Evolutionary conservation across 2,797 vertebrate species (phyloP), one percentile per base, ranked within the genome.

Genomic region (Hylomyscus alleni): DNA sequence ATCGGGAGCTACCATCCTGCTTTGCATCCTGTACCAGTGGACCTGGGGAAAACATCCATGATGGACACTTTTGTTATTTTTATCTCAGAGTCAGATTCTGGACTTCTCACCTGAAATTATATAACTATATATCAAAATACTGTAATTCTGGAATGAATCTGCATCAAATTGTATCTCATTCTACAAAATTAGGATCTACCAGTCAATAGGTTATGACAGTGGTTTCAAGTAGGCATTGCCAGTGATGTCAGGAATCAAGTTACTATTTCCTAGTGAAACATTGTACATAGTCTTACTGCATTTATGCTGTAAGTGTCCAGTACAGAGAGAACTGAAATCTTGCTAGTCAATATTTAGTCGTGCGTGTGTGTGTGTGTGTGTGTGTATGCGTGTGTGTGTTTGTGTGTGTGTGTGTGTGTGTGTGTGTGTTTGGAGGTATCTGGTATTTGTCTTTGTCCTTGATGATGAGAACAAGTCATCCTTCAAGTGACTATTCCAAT

Each of bases 381-480:
- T 60, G 13, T 17, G 50, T 58, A 11, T 37, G 4, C 47, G 20
- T 6, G 37, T 58, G 6, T 12, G 24, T 40, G 8, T 81, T 10
- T n/a, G 5, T 58, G 54, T 26, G 20, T 81, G 52, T 40, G 22
- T 58, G 56, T 60, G 13, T 17, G 50, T 58, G 20, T 37, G 4
- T 58, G n/a, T 60, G 34, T 37, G 17, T 81, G 78, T n/a, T 6
- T 29, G 4, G 4, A 24, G 13, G 47, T 92, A 95, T 97, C 84
- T 50, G 26, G 26, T 62, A 62, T 52, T 97, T 97, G 47, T 0
- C 1, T 10, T 90, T 98, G 31, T 82, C 84, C 72, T 54, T 97
- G 73, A 80, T 98, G 97, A 98, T 98, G 95, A 97, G 26, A 98
- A 98, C 95, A 81, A 97, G 97, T 97, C 90, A 72, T 96, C 96